Evolutionary conservation across 1,140 invertebrate genomes (phyloP).

Genomic region (Drosophila tsacasi): DNA sequence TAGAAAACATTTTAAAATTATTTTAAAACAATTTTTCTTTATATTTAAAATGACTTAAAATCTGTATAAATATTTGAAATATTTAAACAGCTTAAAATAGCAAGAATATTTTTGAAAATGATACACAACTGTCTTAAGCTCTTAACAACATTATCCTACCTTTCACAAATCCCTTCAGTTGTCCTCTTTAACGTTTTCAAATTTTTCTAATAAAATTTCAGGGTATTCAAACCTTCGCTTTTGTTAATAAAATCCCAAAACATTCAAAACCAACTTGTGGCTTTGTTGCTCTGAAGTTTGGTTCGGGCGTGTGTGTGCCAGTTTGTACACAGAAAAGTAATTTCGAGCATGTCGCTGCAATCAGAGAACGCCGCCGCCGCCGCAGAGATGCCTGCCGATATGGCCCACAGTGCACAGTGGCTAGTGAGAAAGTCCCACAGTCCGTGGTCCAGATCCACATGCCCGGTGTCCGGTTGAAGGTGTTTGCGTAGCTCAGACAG

Average conservation of each 20-base stretch:
- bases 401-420: constrained; percentile 37
- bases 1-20: background rate
- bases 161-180: background rate
- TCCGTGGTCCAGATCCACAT: constrained; percentile 15
- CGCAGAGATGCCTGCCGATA: constrained; percentile 71
- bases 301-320: constrained; percentile 36
- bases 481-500: constrained; percentile 53
- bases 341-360: constrained; percentile 80
- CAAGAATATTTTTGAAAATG: too few relatives aligned
- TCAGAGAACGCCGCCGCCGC: constrained; percentile 66
- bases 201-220: background rate
- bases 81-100: too few relatives aligned
- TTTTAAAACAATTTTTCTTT: background rate
- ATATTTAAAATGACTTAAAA: too few relatives aligned
- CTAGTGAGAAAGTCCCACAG: constrained; percentile 26
- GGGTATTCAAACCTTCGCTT: constrained; percentile 7
- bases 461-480: constrained; percentile 49
- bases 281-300: constrained; percentile 17
- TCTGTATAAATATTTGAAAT: background rate
- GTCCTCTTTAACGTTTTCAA: background rate
- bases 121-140: too few relatives aligned
- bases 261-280: constrained; percentile 30
- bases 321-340: constrained; percentile 80
- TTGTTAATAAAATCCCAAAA: constrained; percentile 1
- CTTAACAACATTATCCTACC: too few relatives aligned